These are phyloP conservation scores for Stenoptilia bipunctidactyla DNA, from an alignment of 2,888 invertebrate species.

Conservation along the genomic window DNA sequence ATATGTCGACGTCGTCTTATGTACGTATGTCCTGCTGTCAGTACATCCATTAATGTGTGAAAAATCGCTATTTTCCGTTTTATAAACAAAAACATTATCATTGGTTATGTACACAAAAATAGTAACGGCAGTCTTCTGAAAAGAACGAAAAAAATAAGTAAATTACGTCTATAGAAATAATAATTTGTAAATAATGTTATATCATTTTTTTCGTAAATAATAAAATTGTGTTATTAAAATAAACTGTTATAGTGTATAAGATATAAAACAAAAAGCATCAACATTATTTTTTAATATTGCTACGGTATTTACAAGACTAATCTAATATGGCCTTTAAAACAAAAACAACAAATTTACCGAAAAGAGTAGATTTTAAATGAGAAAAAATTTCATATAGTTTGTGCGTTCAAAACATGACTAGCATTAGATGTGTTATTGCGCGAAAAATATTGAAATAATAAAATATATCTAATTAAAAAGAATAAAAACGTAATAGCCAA, in stretches of 20 bases:
- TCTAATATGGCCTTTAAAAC: constrained; percentile 65
- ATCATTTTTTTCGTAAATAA: constrained; percentile 27
- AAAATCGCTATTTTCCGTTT: constrained; percentile 60
- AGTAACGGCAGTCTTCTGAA: constrained; percentile 64
- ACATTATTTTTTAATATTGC: constrained; percentile 43
- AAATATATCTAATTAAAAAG: constrained; percentile 22
- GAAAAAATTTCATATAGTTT: constrained; percentile 31
- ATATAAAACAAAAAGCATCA: constrained; percentile 42
- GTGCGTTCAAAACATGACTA: constrained; percentile 67
- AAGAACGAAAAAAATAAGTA: constrained; percentile 38
- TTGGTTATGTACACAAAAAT: constrained; percentile 41
- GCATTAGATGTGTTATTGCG: constrained; percentile 69
- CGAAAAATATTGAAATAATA: constrained; percentile 28
- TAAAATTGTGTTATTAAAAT: constrained; percentile 29
- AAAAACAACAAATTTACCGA: constrained; percentile 37
- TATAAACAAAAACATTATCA: constrained; percentile 25
- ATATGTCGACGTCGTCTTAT: constrained; percentile 10
- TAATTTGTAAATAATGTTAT: constrained; percentile 52
- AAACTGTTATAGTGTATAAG: constrained; percentile 28
- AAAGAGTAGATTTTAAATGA: constrained; percentile 17
- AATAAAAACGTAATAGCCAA: constrained; percentile 43
- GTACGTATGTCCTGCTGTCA: constrained; percentile 24
- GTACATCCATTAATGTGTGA: constrained; percentile 34
- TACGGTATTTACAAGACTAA: constrained; percentile 53
- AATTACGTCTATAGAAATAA: constrained; percentile 51